phyloP scores from a whole-genome alignment of 2,797 vertebrate species.

The Pipistrellus pipistrellus region DNA sequence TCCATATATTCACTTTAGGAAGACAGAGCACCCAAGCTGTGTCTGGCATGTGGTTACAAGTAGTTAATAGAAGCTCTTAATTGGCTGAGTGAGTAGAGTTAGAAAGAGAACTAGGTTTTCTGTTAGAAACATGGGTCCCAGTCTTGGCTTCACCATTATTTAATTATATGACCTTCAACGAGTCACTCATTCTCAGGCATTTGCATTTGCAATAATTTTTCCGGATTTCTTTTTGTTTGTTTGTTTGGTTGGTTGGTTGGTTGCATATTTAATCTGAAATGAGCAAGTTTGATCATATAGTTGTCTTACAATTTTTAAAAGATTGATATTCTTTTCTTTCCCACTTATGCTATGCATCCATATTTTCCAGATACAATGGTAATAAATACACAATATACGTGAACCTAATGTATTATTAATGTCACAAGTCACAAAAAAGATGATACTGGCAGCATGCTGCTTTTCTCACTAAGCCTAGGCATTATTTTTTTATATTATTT shows the following conservation, averaged over 20 bases:
- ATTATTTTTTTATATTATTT: constrained; percentile 31
- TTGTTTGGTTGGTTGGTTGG: neutral
- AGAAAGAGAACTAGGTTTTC: constrained; percentile 5
- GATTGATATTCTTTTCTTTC: constrained; percentile 27
- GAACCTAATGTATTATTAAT: constrained; percentile 23
- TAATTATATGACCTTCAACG: neutral
- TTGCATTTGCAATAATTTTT: neutral
- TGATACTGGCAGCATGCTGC: neutral
- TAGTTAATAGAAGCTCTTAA: neutral
- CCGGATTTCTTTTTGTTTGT: neutral
- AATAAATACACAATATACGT: neutral
- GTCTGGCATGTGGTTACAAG: neutral
- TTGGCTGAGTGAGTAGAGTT: neutral
- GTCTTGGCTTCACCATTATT: neutral
- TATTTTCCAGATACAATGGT: constrained; percentile 42
- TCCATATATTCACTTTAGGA: neutral
- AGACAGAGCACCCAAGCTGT: neutral
- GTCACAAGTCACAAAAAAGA: constrained; percentile 48
- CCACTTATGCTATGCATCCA: neutral
- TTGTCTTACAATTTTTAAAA: constrained; percentile 1
- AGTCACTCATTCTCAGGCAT: neutral
- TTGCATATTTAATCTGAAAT: constrained; percentile 46
- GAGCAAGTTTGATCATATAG: neutral
- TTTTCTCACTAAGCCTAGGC: neutral
- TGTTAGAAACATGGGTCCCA: neutral